Evolutionary conservation across 92 coral and sea anemone species (phyloP).

Genomic region (Porites divaricata): DNA sequence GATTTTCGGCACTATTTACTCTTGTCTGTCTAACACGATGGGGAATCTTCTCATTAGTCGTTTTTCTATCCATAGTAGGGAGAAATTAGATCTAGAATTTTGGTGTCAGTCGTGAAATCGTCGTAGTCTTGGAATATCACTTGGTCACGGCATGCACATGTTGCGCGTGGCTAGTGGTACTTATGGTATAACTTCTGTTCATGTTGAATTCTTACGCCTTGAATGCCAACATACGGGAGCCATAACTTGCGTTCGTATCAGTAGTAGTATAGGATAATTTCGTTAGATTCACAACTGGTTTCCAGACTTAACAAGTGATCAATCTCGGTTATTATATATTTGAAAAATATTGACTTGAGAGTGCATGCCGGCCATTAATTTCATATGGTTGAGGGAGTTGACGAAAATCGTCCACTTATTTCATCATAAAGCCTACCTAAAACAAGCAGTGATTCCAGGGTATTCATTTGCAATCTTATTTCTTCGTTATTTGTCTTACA

Average conservation of each 20-base stretch:
- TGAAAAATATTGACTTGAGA: slow-evolving; percentile 23
- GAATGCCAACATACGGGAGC: background rate
- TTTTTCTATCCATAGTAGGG: background rate
- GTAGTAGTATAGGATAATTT: background rate
- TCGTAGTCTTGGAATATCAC: slow-evolving; percentile 26
- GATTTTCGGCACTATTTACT: background rate
- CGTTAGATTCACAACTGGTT: background rate
- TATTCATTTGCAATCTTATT: background rate
- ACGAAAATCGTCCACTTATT: slow-evolving; percentile 1
- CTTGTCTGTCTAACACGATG: too few species aligned
- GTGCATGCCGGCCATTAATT: background rate
- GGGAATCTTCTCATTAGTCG: background rate
- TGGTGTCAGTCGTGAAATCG: background rate
- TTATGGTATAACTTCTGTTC: background rate
- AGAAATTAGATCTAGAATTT: background rate
- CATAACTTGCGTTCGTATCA: too few species aligned
- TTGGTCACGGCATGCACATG: slow-evolving; percentile 31
- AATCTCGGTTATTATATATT: background rate
- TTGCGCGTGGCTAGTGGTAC: slow-evolving; percentile 45
- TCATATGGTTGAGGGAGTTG: slow-evolving; percentile 36
- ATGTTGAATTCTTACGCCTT: background rate
- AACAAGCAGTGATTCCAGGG: background rate
- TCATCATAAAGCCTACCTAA: slow-evolving; percentile 6
- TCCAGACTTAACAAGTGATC: background rate
- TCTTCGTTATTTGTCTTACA: background rate